Evolutionary conservation across 23 tunicate species (phyloP), one percentile per base, ranked within the genome.

Genomic region (Ascidia mentula): DNA sequence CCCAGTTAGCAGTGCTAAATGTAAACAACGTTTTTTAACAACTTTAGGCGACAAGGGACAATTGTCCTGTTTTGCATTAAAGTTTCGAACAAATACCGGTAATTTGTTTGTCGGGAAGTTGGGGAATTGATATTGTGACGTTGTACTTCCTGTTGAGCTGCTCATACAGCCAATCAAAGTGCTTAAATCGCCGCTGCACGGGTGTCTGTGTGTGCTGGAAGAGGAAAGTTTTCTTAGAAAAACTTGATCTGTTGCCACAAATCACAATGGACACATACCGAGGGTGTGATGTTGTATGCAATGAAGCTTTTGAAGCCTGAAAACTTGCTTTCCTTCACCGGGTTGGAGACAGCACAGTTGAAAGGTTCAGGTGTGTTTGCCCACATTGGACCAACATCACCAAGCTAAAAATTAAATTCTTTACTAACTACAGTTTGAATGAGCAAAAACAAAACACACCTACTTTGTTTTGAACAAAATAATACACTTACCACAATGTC

Each of bases 131-230:
- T 32, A 95, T 89, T 17, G 79, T 31, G 18, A 82, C 82, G 28
- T 84, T 80, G 69, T 75, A 95, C 72, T 95, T 95, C 36, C 90
- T 69, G 45, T 45, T 35, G 39, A 95, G 78, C 60, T 95, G 98
- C 61, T 95, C 98, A 38, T 90, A 89, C 46, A 95, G 76, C 94
- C 94, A 89, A 39, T 89, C 94, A 73, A 95, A 95, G 72, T 95
- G 98, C 81, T 95, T 95, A 88, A 84, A 95, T 6, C 98, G 90
- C 20, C 98, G 80, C 40, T 65, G 74, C 65, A 89, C 94, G 0
- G 92, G 36, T 15, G 32, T 69, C 1, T 82, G 33, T 33, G 88
- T 77, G 79, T 79, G 82, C 77, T 77, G 60, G 80, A 53, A 28
- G 65, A 53, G 24, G 65, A 28, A 53, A 53, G 24, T 53, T 53